These are phyloP conservation scores for Melanotaenia trifasciata DNA, from an alignment of 2,797 vertebrate genomes.

Conservation along the genomic window DNA sequence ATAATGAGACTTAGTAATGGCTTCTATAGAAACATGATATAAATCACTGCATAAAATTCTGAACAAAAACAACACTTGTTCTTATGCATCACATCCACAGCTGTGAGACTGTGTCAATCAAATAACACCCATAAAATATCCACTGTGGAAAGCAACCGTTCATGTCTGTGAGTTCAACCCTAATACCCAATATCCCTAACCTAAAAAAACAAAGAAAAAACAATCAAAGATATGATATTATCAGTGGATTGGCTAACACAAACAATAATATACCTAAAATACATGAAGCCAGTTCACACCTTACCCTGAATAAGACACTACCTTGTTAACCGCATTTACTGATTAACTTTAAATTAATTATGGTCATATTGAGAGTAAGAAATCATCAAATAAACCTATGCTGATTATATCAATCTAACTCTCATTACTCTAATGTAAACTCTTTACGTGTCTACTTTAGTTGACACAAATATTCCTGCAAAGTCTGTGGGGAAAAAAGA, in stretches of 20 bases:
- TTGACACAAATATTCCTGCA: too few relatives aligned
- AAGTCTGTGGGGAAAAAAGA: too few relatives aligned
- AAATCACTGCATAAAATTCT: too few relatives aligned
- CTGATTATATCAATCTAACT: neutral
- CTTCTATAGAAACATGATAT: too few relatives aligned
- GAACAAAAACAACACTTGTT: too few relatives aligned
- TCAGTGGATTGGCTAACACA: too few relatives aligned
- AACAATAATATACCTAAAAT: too few relatives aligned
- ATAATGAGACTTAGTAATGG: too few relatives aligned
- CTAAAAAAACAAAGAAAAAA: too few relatives aligned
- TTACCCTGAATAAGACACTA: neutral
- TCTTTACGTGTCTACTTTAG: too few relatives aligned
- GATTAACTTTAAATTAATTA: neutral
- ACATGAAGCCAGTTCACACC: neutral
- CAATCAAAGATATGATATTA: too few relatives aligned
- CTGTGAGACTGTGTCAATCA: too few relatives aligned
- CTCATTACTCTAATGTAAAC: neutral
- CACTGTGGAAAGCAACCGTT: neutral
- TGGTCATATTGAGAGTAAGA: neutral
- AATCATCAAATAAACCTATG: neutral
- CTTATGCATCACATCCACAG: neutral
- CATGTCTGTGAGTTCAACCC: neutral
- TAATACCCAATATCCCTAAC: neutral
- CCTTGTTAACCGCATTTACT: neutral
- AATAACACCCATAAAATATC: neutral